A percentile compares a stretch with the other conserved stretches of the same genome.
These are phyloP conservation scores for Holothuria leucospilota DNA, from an alignment of 53 echinoderm and acorn worm species.

Conservation along the genomic window DNA sequence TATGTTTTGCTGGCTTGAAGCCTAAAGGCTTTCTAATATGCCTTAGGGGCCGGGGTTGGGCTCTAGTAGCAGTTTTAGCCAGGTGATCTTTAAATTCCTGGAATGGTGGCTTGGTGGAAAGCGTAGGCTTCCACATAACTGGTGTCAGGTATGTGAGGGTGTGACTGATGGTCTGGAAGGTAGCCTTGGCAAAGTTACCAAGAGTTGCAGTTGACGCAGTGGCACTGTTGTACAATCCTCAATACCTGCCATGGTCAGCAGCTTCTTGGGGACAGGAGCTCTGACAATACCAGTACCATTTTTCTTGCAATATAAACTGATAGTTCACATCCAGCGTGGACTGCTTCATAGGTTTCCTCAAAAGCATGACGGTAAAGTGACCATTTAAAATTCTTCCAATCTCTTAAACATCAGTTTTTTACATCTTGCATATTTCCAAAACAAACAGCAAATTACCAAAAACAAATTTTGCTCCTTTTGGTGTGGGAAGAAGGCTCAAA, in stretches of 20 bases:
- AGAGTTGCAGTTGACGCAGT: constrained; percentile 91
- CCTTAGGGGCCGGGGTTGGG: constrained; percentile 40
- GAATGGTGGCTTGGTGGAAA: constrained; percentile 91
- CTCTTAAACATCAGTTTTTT: too few relatives aligned
- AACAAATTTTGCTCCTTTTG: too few relatives aligned
- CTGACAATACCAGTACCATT: constrained; percentile 99
- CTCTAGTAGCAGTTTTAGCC: constrained; percentile 74
- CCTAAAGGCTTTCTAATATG: not conserved
- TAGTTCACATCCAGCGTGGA: too few relatives aligned
- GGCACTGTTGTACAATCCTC: constrained; percentile 98
- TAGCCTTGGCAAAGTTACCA: constrained; percentile 99
- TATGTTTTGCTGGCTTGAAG: too few relatives aligned
- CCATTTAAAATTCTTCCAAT: too few relatives aligned
- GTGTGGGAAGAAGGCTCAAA: too few relatives aligned
- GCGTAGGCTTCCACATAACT: constrained; percentile 99
- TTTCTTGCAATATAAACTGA: too few relatives aligned
- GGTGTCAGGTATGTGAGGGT: constrained; percentile 98
- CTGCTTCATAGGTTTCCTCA: too few relatives aligned
- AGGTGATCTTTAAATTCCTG: constrained; percentile 98
- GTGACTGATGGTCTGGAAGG: constrained; percentile 88
- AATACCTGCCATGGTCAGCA: constrained; percentile 95
- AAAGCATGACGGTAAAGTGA: too few relatives aligned
- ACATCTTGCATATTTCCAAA: too few relatives aligned
- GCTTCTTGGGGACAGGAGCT: constrained; percentile 99
- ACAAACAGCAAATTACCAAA: too few relatives aligned